Evolutionary conservation across 2,888 invertebrate genomes (phyloP).

Genomic region (Sclerodermus sp.): DNA sequence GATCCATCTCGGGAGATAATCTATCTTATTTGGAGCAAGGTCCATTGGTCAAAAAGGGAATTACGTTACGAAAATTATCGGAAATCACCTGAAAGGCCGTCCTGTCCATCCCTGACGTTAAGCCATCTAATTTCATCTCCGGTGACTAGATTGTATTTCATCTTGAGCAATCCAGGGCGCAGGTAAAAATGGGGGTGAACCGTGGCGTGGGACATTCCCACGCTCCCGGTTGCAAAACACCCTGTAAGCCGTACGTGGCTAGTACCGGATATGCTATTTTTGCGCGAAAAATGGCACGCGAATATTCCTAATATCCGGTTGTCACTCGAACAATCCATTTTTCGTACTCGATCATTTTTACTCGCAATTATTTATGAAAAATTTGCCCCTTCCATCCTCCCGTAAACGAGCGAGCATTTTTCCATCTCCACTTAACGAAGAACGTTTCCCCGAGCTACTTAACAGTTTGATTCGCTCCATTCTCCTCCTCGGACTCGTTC

Average conservation of each 20-base stretch:
- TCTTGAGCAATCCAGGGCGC: constrained; percentile 43
- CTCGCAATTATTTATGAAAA: too few relatives aligned
- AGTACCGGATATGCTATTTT: constrained; percentile 21
- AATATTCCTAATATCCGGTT: constrained; percentile 26
- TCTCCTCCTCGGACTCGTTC: too few relatives aligned
- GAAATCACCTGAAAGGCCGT: constrained; percentile 26
- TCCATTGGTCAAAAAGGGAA: constrained; percentile 16
- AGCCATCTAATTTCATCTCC: constrained; percentile 45
- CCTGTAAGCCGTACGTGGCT: constrained; percentile 19
- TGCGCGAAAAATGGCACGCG: constrained; percentile 26
- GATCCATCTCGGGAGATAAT: too few relatives aligned
- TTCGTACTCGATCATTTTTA: too few relatives aligned
- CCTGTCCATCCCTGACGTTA: constrained; percentile 39
- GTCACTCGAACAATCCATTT: too few relatives aligned
- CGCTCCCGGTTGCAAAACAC: constrained; percentile 43
- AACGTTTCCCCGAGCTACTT: too few relatives aligned
- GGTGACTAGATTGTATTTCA: constrained; percentile 41
- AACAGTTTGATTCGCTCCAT: too few relatives aligned
- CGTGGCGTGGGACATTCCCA: constrained; percentile 35
- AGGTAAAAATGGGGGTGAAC: constrained; percentile 40
- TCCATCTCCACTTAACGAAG: too few relatives aligned
- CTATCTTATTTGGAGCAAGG: background rate
- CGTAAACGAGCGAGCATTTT: too few relatives aligned
- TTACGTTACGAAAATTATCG: constrained; percentile 40
- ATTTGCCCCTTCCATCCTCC: too few relatives aligned